Conservation (phyloP, 2,113 vertebrate genomes). For the Microtus montanus region DNA sequence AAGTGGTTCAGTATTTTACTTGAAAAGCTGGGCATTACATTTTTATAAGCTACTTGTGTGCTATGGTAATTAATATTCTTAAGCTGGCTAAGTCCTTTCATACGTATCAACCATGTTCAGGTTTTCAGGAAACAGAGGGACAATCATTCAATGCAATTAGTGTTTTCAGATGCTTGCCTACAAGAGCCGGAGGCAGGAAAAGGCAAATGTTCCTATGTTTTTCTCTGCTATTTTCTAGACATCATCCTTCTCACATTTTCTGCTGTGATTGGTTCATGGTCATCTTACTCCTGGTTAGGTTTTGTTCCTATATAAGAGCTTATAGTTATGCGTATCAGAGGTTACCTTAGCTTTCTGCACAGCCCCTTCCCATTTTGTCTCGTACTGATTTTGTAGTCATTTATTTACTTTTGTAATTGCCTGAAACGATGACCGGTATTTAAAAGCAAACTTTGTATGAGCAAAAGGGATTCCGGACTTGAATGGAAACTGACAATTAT, state of each 20-base stretch:
- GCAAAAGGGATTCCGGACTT: not conserved
- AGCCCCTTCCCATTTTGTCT: not conserved
- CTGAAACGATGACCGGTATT: not conserved
- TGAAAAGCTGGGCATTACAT: not conserved
- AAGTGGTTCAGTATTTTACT: not conserved
- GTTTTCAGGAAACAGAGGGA: not conserved
- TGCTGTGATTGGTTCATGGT: not conserved
- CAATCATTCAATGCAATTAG: not conserved
- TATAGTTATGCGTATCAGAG: not conserved
- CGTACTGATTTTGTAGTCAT: not conserved
- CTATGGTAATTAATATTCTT: not conserved
- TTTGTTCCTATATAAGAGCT: not conserved
- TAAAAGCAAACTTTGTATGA: constrained; percentile 20
- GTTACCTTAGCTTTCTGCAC: not conserved
- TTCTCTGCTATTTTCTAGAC: not conserved
- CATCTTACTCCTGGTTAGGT: not conserved
- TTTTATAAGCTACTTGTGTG: not conserved
- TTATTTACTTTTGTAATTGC: not conserved
- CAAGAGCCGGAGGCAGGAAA: not conserved
- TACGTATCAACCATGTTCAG: not conserved
- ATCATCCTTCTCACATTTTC: not conserved
- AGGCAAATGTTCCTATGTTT: not conserved
- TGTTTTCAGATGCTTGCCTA: not conserved
- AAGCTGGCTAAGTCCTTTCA: not conserved
- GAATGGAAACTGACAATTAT: not conserved